Percentiles rank a stretch among this genome's conserved stretches.
These are phyloP conservation scores for Thermophis baileyi DNA, from an alignment of 2,113 vertebrate genomes.

Conservation along the genomic window DNA sequence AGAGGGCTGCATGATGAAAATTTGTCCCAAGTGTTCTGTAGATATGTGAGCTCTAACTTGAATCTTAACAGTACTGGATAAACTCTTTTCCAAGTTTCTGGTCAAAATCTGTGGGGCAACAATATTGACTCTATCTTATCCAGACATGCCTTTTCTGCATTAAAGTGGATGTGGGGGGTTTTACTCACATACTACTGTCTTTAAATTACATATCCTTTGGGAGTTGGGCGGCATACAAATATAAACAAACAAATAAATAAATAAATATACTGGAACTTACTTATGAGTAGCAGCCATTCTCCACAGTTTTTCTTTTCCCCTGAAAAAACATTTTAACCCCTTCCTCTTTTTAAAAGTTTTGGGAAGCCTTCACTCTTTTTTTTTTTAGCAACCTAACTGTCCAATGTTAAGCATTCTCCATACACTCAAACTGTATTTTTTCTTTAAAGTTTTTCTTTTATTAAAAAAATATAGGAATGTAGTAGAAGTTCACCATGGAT, in stretches of 20 bases:
- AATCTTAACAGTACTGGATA: not conserved
- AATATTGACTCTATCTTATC: not conserved
- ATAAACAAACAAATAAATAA: too few species aligned
- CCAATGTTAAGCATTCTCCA: not conserved
- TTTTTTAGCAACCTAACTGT: not conserved
- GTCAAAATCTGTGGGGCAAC: not conserved
- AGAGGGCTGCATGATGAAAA: not conserved
- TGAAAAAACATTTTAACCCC: not conserved
- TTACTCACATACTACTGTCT: not conserved
- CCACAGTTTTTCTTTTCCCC: not conserved
- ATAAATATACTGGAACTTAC: not conserved
- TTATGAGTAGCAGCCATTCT: not conserved
- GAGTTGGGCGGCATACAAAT: too few species aligned
- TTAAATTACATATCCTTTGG: too few species aligned
- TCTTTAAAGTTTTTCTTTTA: not conserved
- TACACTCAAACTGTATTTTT: not conserved
- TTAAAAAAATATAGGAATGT: not conserved
- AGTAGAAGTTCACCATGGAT: not conserved
- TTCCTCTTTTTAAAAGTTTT: not conserved
- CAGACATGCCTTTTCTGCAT: not conserved
- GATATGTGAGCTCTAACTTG: too few species aligned
- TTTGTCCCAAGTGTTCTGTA: not conserved
- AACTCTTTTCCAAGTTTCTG: not conserved
- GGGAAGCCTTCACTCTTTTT: not conserved
- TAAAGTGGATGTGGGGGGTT: not conserved